phyloP scores from a whole-genome alignment of 2,797 vertebrate species.

The Eulemur rubriventer region DNA sequence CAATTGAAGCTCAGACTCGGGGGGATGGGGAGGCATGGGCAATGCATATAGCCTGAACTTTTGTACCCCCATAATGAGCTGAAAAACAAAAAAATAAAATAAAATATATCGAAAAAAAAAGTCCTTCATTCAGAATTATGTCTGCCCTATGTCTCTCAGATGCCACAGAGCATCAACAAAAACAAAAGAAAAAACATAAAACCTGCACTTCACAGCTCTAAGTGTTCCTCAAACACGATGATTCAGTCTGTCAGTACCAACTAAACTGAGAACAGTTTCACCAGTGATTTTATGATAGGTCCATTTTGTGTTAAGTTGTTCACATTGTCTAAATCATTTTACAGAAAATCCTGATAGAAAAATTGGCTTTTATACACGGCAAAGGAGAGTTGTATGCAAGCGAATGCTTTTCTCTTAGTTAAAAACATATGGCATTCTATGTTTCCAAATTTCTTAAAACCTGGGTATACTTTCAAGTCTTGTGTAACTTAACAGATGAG shows the following conservation, averaged over 20 bases:
- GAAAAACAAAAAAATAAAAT: too few relatives aligned
- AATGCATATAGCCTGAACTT: too few relatives aligned
- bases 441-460: background rate
- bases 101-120: too few relatives aligned
- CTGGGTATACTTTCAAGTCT: background rate
- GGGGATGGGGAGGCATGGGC: too few relatives aligned
- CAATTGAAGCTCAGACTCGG: too few relatives aligned
- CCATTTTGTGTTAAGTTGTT: background rate
- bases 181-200: background rate
- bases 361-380: background rate
- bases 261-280: background rate
- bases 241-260: background rate
- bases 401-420: constrained; percentile 21
- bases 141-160: background rate
- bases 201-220: background rate
- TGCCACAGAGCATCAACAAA: background rate
- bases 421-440: background rate
- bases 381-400: background rate
- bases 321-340: background rate
- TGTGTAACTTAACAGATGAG: background rate
- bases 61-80: too few relatives aligned
- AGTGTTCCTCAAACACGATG: background rate
- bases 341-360: constrained; percentile 18
- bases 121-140: background rate
- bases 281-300: background rate